Percentiles rank a stretch among this genome's conserved stretches.
phyloP scores from a whole-genome alignment of 1,140 invertebrate genomes.

The Mizuhopecten yessoensis region DNA sequence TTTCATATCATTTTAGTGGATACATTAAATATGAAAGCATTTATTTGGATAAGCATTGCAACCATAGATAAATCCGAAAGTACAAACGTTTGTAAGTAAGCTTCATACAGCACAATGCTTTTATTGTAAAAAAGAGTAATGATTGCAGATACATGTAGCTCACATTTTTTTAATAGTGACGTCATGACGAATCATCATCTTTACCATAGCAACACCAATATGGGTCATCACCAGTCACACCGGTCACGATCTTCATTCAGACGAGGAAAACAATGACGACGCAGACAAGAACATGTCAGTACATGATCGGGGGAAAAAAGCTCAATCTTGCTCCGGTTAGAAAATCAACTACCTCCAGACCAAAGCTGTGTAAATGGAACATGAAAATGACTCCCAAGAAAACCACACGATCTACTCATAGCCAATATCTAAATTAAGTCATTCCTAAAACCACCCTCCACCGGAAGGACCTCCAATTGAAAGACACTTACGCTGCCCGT shows the following conservation, averaged over 20 bases:
- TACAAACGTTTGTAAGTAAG: too few species aligned
- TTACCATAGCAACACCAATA: not conserved
- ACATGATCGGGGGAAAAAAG: constrained; percentile 48
- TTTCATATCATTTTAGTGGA: too few species aligned
- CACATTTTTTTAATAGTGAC: not conserved
- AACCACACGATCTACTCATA: not conserved
- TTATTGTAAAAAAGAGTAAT: too few species aligned
- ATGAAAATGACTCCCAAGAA: not conserved
- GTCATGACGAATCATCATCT: constrained; percentile 1
- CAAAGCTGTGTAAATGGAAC: constrained; percentile 8
- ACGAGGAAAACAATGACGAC: not conserved
- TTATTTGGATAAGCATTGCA: too few species aligned
- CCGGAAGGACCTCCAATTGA: constrained; percentile 47
- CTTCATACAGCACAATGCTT: too few species aligned
- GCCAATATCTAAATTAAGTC: constrained; percentile 52
- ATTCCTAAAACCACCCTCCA: constrained; percentile 53
- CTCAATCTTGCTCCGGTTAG: constrained; percentile 54
- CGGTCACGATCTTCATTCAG: not conserved
- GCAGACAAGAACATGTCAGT: constrained; percentile 34
- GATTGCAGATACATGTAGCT: too few species aligned
- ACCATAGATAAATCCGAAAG: too few species aligned
- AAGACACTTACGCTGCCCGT: constrained; percentile 41
- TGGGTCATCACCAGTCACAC: not conserved
- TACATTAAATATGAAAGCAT: too few species aligned
- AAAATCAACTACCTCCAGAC: constrained; percentile 22